phyloP scores from a whole-genome alignment of 2,113 vertebrate species.

The Vidua chalybeata region DNA sequence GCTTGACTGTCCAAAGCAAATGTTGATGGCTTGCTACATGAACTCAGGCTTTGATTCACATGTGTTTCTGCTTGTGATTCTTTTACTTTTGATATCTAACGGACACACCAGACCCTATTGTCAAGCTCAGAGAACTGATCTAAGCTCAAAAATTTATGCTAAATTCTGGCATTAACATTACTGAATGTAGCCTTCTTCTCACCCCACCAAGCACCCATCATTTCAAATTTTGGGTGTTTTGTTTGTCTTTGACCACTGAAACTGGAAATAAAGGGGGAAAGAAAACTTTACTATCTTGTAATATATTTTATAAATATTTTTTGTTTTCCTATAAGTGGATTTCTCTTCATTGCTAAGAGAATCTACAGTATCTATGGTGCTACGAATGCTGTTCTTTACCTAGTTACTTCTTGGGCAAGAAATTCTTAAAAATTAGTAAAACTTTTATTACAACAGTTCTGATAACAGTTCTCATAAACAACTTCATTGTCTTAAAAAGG shows the following conservation, averaged over 20 bases:
- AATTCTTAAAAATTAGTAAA: neutral
- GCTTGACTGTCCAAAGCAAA: neutral
- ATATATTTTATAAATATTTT: neutral
- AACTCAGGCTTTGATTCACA: neutral
- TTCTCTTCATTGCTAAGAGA: neutral
- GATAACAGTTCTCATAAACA: neutral
- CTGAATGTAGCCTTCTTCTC: neutral
- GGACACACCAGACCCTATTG: rapidly evolving
- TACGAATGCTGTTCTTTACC: neutral
- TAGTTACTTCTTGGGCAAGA: neutral
- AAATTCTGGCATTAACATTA: neutral
- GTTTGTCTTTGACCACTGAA: neutral
- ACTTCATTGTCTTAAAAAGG: neutral
- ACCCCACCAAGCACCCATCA: rapidly evolving
- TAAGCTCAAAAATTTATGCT: neutral
- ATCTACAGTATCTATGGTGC: neutral
- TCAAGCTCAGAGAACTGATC: neutral
- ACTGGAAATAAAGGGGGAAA: rapidly evolving
- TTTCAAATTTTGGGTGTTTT: neutral
- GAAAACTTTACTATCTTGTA: neutral
- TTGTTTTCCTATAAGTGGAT: neutral
- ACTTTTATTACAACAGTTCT: neutral
- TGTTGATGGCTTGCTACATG: neutral
- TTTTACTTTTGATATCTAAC: neutral
- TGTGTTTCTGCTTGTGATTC: neutral